Evolutionary conservation across 2,888 invertebrate species (phyloP), one percentile per base, ranked within the genome.

Genomic region (Ophonus ardosiacus): DNA sequence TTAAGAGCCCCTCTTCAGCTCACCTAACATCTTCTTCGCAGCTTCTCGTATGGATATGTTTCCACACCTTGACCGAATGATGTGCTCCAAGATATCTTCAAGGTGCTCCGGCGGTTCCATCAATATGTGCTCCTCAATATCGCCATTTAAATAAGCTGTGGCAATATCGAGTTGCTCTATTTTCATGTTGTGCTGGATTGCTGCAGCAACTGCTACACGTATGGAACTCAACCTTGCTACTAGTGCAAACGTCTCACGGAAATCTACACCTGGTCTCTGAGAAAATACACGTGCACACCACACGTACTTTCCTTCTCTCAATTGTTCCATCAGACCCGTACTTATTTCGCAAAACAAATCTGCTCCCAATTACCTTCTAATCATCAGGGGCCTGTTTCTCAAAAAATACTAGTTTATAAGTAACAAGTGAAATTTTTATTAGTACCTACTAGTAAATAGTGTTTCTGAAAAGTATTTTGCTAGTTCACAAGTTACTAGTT

Each of bases 201-300:
- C 79, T 4, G 80, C 15, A 18, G 79, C 59, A 0, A 79, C 61
- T 63, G 76, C 59, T 4, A 40, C 15, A 8, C 79, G 79, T 17
- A 84, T 80, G 1, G 79, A 84, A 15, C 40, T 61, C n/a, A 87
- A 86, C 74, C 87, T 86, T 0, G 87, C 88, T n/a, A n/a, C n/a
- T n/a, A n/a, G n/a, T n/a, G n/a, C 87, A 86, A 88, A 89, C 1
- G 87, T 88, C 82, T 89, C 88, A 18, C 88, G 81, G 80, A 87
- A 89, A 80, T 88, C 87, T 1, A 63, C 86, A 1, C 86, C 79
- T 57, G 88, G 86, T 79, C 87, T 71, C 61, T 88, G 88, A 38
- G 87, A 87, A 86, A 88, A 89, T 10, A 88, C 88, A 40, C 86
- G 85, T 10, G 88, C 88, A n/a, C 17, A 88, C 88, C 6, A 88